Evolutionary conservation across 2,797 vertebrate genomes (phyloP), one percentile per base, ranked within the genome.

Genomic region (Fringilla coelebs): DNA sequence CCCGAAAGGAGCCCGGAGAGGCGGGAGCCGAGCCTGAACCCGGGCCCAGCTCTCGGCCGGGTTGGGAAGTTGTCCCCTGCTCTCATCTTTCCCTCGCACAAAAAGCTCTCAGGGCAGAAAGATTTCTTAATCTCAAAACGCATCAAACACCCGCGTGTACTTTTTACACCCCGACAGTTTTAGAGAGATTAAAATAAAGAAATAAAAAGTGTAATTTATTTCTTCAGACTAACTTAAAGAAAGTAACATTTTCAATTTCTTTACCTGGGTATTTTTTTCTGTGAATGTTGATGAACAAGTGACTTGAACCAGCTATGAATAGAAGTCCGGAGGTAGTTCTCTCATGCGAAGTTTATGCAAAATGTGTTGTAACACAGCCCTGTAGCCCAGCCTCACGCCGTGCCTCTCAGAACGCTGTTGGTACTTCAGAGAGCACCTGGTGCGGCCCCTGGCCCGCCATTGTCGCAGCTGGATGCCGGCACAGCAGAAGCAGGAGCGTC

Each of bases 321-420:
- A 29, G 40, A 43, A 73, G 12, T 11, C 9, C 4, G 7, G 36
- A 32, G 17, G 29, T 65, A 28, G 51, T 20, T 75, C 32, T 52
- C 8, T 21, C 8, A 2, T 2, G 11, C 17, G 22, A 73, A 26
- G 22, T 24, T 75, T 9, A 49, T 41, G 38, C 67, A 85, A 57
- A 87, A 61, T 15, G 32, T 19, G 3, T 24, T 17, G 4, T 51
- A 36, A 25, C 29, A 6, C 4, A 40, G 8, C 34, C 22, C 13
- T 13, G 25, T 29, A 60, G 25, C 3, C 2, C 36, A 48, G 17
- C 6, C 34, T 48, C 45, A 2, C 6, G 8, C 1, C 0, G 0
- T 15, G 38, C 31, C 21, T 72, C 74, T 38, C 20, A 5, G 10
- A 10, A 3, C 25, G 11, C 38, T n/a, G 4, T 3, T 31, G 40